Evolutionary conservation across 2,888 invertebrate species (phyloP), one percentile per base, ranked within the genome.

Genomic region (Amphipoea lucens): DNA sequence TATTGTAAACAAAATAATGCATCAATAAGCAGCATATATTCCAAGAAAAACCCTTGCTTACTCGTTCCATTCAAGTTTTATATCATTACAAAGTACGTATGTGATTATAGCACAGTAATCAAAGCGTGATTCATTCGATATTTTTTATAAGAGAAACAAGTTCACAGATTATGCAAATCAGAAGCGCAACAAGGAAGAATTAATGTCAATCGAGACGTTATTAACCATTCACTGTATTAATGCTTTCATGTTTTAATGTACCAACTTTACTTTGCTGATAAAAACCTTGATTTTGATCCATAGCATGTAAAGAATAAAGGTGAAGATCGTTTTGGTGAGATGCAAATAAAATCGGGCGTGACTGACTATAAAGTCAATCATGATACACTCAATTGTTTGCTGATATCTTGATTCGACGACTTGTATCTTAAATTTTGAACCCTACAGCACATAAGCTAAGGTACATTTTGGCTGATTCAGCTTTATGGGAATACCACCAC

Each of bases 131-230:
- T 89, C 89, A 89, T 87, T 76, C 68, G 76, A 81, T 81, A 68
- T n/a, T 78, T 90, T 90, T 90, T 90, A 83, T 90, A 84, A 36
- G 45, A 91, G 89, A 87, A 89, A 91, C 88, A 88, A 90, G 91
- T 90, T 89, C 87, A 89, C 83, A 91, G 94, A 94, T 95, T 95
- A 95, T 95, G 94, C 91, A 93, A 95, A 95, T 95, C 90, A 92
- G 93, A 92, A 93, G 93, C 92, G 86, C 90, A 92, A 93, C 91
- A 90, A 92, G 91, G 90, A 91, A 92, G 94, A 93, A 92, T 94
- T 93, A 94, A 91, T 93, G 94, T 94, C 95, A 94, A 92, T 93
- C 93, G 90, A 88, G 89, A 92, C 90, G 91, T 90, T 93, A 93
- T 92, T 92, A 92, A 89, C 91, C 89, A 93, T 92, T 90, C 90